Evolutionary conservation across 1,140 invertebrate species (phyloP).

Genomic region (Anastrepha ludens): DNA sequence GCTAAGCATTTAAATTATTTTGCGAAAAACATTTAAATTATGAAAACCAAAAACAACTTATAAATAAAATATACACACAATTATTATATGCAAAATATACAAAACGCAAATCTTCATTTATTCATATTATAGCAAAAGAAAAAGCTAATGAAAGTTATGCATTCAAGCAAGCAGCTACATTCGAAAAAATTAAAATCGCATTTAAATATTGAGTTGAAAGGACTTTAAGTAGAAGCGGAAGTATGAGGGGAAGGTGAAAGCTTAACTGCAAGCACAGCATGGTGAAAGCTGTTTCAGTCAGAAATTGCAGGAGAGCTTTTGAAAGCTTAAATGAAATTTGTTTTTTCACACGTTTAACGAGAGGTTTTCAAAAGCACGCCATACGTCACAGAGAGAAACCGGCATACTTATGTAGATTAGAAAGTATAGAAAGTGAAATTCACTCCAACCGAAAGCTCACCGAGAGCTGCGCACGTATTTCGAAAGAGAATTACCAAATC

Average conservation of each 20-base stretch:
- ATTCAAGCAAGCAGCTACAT: not conserved
- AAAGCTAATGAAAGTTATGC: not conserved
- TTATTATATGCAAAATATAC: constrained; percentile 51
- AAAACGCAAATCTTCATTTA: constrained; percentile 11
- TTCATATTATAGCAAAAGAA: constrained; percentile 20
- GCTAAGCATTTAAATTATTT: constrained; percentile 50
- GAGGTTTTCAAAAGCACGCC: no score
- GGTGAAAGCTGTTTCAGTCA: not conserved
- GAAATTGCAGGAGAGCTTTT: not conserved
- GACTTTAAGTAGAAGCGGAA: not conserved
- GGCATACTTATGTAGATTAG: not conserved
- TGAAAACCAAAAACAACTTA: not conserved
- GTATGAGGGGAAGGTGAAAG: no score
- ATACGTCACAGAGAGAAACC: no score
- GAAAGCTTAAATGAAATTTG: not conserved
- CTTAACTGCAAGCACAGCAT: no score
- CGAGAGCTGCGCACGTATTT: no score
- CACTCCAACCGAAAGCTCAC: no score
- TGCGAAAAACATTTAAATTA: constrained; percentile 16
- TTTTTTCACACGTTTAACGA: no score
- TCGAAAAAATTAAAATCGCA: not conserved
- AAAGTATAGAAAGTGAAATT: no score
- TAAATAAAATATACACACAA: constrained; percentile 51
- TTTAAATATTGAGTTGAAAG: not conserved
- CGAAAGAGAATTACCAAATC: no score